phyloP scores from a whole-genome alignment of 2,888 invertebrate species.

The Himalopsyche japonica region DNA sequence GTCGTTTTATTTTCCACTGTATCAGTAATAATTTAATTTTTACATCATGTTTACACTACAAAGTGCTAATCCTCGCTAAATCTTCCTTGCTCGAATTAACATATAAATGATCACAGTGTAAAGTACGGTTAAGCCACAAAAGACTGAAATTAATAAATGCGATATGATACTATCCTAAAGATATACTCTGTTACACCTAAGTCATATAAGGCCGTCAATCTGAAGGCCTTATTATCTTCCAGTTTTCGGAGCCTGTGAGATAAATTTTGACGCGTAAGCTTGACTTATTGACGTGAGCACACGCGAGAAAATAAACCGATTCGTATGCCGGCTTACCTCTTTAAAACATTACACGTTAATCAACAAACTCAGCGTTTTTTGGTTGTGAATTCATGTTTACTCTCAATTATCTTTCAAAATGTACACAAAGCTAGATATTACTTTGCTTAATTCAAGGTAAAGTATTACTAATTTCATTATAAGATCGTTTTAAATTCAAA shows the following conservation, averaged over 20 bases:
- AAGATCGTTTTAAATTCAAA: too few species aligned
- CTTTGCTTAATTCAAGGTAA: too few species aligned
- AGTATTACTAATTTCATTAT: too few species aligned
- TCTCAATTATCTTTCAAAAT: neutral
- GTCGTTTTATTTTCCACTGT: too few species aligned
- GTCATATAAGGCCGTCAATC: neutral
- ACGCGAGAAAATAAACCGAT: neutral
- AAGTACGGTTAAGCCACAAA: neutral
- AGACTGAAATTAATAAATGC: neutral
- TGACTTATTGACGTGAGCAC: neutral
- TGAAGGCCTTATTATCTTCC: neutral
- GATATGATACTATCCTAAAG: neutral
- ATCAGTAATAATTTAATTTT: neutral
- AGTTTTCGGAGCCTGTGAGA: neutral
- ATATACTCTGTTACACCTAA: neutral
- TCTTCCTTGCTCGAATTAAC: neutral
- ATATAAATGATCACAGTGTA: neutral
- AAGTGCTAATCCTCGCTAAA: neutral
- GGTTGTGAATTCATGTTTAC: neutral
- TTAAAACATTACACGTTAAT: neutral
- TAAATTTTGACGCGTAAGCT: neutral
- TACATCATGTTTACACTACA: neutral
- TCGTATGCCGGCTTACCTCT: neutral
- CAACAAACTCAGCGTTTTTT: neutral
- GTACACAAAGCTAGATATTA: neutral